A percentile compares a stretch with the other conserved stretches of the same genome.
Evolutionary conservation across 2,888 invertebrate species (phyloP).

Genomic region (Leptinotarsa peninsularis): DNA sequence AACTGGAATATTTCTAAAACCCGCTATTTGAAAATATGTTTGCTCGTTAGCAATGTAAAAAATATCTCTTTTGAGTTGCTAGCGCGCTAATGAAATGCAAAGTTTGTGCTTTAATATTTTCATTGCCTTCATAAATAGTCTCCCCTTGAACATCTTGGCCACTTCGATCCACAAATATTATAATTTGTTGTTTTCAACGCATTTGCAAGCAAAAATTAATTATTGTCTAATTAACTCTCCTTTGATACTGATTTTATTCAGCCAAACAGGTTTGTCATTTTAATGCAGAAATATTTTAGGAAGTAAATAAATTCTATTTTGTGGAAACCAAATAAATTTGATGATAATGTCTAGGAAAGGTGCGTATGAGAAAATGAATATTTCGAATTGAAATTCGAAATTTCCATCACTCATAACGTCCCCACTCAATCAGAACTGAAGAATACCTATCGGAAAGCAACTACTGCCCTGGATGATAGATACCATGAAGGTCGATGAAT

Average conservation of each 20-base stretch:
- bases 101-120: conserved; percentile 51
- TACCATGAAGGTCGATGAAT: no score
- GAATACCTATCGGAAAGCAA: no score
- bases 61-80: conserved; percentile 52
- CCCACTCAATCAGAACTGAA: no score
- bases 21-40: conserved; percentile 60
- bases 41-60: conserved; percentile 57
- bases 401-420: no score
- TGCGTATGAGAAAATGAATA: no score
- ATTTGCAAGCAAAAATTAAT: conserved; percentile 36
- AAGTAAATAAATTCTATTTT: no score
- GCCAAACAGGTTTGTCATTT: neutral
- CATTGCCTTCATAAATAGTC: conserved; percentile 47
- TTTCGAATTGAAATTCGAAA: no score
- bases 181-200: conserved; percentile 46
- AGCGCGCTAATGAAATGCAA: conserved; percentile 57
- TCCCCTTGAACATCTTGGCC: conserved; percentile 39
- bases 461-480: no score
- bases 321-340: conserved; percentile 44
- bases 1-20: conserved; percentile 39
- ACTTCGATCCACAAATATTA: conserved; percentile 44
- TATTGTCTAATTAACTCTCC: neutral
- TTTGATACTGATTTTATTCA: neutral
- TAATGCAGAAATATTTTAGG: neutral
- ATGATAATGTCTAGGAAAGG: no score